A percentile compares a stretch with the other conserved stretches of the same genome.
Conservation (phyloP, 2,113 vertebrate species). For the Onychorhynchus coronatus region DNA sequence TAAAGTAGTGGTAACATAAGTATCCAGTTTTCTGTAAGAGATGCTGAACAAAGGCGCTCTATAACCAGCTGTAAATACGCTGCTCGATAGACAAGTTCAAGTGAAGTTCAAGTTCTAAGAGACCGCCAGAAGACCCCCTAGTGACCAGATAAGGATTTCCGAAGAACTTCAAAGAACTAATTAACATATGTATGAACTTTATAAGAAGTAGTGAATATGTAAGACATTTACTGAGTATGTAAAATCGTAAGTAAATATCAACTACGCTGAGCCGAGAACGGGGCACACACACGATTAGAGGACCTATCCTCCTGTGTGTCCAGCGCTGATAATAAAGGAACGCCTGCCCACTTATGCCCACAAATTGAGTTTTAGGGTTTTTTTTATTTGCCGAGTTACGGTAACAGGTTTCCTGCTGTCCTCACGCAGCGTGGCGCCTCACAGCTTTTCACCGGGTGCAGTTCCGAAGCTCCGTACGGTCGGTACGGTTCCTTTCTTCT, state of each 20-base stretch:
- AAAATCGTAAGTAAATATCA: neutral
- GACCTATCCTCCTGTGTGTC: neutral
- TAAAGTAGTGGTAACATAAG: neutral
- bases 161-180: neutral
- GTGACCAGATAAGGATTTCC: neutral
- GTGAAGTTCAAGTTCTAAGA: neutral
- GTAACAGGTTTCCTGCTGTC: neutral
- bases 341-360: neutral
- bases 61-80: neutral
- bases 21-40: neutral
- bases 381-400: neutral
- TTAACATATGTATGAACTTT: neutral
- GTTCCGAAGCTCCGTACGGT: too few species aligned
- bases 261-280: neutral
- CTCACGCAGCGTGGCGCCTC: too few species aligned
- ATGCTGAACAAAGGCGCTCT: neutral
- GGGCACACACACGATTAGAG: neutral
- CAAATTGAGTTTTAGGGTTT: neutral
- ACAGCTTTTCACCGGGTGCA: neutral
- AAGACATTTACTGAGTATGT: neutral
- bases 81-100: neutral
- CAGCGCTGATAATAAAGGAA: neutral
- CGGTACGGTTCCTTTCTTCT: accelerated
- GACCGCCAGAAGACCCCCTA: neutral
- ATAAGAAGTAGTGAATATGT: neutral